Evolutionary conservation across 2,888 invertebrate species (phyloP).

Genomic region (Cerceris rybyensis): DNA sequence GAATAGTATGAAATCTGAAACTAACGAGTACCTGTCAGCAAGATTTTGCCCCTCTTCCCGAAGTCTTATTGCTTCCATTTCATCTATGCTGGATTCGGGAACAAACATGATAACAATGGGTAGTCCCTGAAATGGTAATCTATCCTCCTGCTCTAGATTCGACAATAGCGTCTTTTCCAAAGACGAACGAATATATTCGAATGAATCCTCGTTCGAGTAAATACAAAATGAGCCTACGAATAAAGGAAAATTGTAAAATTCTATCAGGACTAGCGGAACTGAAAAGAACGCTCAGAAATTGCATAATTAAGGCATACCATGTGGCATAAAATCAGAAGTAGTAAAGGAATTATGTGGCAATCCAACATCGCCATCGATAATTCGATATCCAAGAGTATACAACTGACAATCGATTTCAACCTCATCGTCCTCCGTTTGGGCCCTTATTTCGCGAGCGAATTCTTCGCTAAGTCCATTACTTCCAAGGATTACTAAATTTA

Average conservation of each 20-base stretch:
- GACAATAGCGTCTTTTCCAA: slow-evolving; percentile 95
- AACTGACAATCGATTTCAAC: slow-evolving; percentile 90
- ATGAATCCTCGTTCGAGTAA: slow-evolving; percentile 94
- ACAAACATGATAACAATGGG: slow-evolving; percentile 96
- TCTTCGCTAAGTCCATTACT: slow-evolving; percentile 93
- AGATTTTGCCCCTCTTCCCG: slow-evolving; percentile 95
- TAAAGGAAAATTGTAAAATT: slow-evolving; percentile 14
- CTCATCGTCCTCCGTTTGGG: slow-evolving; percentile 94
- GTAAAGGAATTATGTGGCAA: slow-evolving; percentile 91
- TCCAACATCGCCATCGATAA: slow-evolving; percentile 93
- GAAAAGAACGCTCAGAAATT: background rate
- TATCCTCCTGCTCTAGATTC: slow-evolving; percentile 95
- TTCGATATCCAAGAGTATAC: slow-evolving; percentile 92
- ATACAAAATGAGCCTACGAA: slow-evolving; percentile 90
- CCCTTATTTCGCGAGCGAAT: slow-evolving; percentile 92
- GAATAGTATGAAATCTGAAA: slow-evolving; percentile 2
- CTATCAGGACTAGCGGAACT: background rate
- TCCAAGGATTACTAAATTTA: slow-evolving; percentile 95
- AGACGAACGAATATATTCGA: slow-evolving; percentile 95
- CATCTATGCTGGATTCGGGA: slow-evolving; percentile 91
- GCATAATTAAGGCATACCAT: slow-evolving; percentile 85
- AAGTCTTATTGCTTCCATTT: slow-evolving; percentile 92
- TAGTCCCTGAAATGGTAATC: slow-evolving; percentile 91
- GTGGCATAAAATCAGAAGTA: slow-evolving; percentile 93
- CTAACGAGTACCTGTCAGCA: slow-evolving; percentile 88